Base-by-base conservation (phyloP, 2,888 invertebrate genomes). In the Myathropa florea region DNA sequence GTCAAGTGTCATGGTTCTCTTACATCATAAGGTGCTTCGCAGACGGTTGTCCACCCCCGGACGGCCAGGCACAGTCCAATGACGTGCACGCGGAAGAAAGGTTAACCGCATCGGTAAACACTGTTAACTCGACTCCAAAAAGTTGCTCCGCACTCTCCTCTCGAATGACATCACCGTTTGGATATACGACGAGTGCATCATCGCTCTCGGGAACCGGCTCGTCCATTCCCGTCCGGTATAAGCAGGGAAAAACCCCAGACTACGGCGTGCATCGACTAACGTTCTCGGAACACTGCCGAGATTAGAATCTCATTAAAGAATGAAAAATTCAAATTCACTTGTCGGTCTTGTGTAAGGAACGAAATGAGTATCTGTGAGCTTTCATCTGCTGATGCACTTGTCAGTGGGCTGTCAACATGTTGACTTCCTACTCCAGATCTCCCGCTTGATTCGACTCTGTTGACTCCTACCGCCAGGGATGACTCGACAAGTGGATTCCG, bases 401-500 rank as follows among this genome's bases (percentile, higher is more conserved):
- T 86, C 83, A 86, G 83, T 39, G 59, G 75, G 36, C 83, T 83
- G 86, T 83, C 83, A 86, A 73, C 83, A 79, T 78, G 83, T 83
- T 78, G 83, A 79, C 83, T 86, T 86, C 86, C 86, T 86, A 83
- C 83, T 86, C 83, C 70, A 79, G 86, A 86, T 86, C 33, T 65
- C 70, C 55, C 65, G 70, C 23, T 18, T 71, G 83, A 86, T 85
- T 77, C 68, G 61, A 6, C 57, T 46, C 46, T 28, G 61, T 33
- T 63, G 30, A 26, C 57, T 57, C 63, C 61, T 55, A 75, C 55
- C 26, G 63, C 57, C 67, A 4, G 55, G 1, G 39, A 39, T 39
- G 39, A n/a, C 3, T 39, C 18, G 46, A 46, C 46, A 46, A 46
- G 46, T 46, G 46, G 46, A 46, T 18, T 4, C 46, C 46, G n/a